Conservation (phyloP, 2,797 vertebrate species). For the Eutrigla gurnardus region DNA sequence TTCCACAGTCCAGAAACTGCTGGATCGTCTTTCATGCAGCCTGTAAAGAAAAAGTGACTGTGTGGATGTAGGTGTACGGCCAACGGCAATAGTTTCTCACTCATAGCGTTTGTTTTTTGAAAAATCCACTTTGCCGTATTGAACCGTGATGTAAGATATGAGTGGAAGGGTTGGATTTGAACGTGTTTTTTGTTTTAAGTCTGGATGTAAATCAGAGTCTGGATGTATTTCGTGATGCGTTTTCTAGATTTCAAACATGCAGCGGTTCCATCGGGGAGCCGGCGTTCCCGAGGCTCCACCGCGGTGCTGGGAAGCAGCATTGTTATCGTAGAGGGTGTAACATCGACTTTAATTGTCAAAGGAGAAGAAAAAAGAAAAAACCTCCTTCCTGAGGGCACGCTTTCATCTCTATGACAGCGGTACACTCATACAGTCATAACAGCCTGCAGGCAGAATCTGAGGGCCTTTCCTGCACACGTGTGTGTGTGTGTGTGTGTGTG, state of each 20-base stretch:
- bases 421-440: constrained; percentile 80
- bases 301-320: constrained; percentile 65
- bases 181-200: constrained; percentile 52
- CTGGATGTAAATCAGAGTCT: constrained; percentile 49
- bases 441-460: constrained; percentile 76
- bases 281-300: constrained; percentile 46
- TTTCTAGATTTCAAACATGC: constrained; percentile 41
- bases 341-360: constrained; percentile 83
- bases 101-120: constrained; percentile 27
- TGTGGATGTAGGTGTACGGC: constrained; percentile 61
- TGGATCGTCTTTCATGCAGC: constrained; percentile 36
- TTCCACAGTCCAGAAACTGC: constrained; percentile 37
- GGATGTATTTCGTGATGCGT: constrained; percentile 40
- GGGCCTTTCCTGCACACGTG: constrained; percentile 42
- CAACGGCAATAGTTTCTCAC: constrained; percentile 42
- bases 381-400: constrained; percentile 75
- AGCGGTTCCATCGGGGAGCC: constrained; percentile 26
- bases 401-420: constrained; percentile 84
- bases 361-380: constrained; percentile 52
- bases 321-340: constrained; percentile 85
- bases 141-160: constrained; percentile 35
- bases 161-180: constrained; percentile 35
- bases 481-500: constrained; percentile 25
- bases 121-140: constrained; percentile 18
- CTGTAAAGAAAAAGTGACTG: constrained; percentile 52